These are phyloP conservation scores for Allolobophora icterica DNA, from an alignment of 2,888 invertebrate species.

Conservation along the genomic window DNA sequence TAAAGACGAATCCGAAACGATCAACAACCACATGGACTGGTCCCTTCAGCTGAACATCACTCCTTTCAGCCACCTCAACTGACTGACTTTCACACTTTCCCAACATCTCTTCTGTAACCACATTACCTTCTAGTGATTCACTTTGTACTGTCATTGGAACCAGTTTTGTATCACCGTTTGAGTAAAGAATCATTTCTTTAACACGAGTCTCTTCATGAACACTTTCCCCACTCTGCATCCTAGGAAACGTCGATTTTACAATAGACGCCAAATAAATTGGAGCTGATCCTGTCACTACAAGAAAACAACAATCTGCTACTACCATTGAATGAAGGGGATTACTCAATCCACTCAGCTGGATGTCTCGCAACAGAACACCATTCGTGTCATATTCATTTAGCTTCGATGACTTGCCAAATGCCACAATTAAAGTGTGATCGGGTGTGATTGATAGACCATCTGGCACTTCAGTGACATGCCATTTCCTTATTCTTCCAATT, in stretches of 20 bases:
- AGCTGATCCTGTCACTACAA: not conserved
- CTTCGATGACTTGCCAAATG: not conserved
- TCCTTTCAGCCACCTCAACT: not conserved
- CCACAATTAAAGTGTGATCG: constrained; percentile 1
- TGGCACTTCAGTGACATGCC: not conserved
- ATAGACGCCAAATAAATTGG: not conserved
- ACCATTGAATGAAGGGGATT: not conserved
- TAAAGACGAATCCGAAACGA: not conserved
- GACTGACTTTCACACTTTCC: too few species aligned
- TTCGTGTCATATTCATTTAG: constrained; percentile 9
- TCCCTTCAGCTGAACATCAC: not conserved
- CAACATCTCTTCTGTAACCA: not conserved
- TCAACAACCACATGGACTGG: not conserved
- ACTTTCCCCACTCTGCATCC: not conserved
- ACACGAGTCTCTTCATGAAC: not conserved
- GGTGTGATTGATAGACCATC: not conserved
- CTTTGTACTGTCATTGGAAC: not conserved
- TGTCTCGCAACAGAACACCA: not conserved
- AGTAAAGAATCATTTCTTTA: not conserved
- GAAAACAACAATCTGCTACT: not conserved
- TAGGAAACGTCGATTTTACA: not conserved
- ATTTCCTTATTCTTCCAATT: not conserved
- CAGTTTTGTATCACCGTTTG: not conserved
- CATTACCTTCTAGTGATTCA: too few species aligned
- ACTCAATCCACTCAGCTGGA: not conserved